These are phyloP conservation scores for Anodontia alba DNA, from an alignment of 2,888 invertebrate species.

Conservation along the genomic window DNA sequence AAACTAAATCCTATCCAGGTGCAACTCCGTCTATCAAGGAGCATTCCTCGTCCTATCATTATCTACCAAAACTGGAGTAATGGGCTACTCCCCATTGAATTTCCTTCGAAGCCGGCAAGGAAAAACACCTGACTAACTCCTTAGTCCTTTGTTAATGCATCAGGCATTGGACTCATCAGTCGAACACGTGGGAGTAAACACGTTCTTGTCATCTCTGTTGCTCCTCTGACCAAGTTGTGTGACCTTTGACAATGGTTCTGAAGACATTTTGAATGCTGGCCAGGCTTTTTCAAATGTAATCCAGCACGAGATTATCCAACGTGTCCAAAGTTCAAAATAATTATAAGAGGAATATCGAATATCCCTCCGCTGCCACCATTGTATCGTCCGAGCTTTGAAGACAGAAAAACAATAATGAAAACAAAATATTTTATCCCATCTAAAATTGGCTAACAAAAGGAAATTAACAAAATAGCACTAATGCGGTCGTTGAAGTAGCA, in stretches of 20 bases:
- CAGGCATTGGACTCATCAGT: not conserved
- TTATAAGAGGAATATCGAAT: not conserved
- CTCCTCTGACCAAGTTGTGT: not conserved
- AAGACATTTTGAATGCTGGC: conserved; percentile 11
- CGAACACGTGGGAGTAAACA: not conserved
- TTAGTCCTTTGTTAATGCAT: not conserved
- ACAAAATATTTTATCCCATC: no score
- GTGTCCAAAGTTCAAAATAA: not conserved
- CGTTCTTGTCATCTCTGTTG: not conserved
- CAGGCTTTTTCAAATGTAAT: not conserved
- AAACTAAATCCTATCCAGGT: not conserved
- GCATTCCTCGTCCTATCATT: not conserved
- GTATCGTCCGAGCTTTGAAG: conserved; percentile 6
- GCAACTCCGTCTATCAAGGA: not conserved
- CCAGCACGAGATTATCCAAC: not conserved
- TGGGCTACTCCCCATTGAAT: not conserved
- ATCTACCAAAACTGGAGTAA: conserved; percentile 1
- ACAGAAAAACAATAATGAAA: not conserved
- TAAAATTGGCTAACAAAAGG: no score
- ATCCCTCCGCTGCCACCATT: conserved; percentile 5
- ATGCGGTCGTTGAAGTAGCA: no score
- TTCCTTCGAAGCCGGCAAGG: conserved; percentile 3
- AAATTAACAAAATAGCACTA: no score
- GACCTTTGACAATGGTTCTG: not conserved
- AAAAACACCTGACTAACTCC: conserved; percentile 10